phyloP scores from a whole-genome alignment of 2,797 vertebrate genomes.

The Silurus aristotelis region DNA sequence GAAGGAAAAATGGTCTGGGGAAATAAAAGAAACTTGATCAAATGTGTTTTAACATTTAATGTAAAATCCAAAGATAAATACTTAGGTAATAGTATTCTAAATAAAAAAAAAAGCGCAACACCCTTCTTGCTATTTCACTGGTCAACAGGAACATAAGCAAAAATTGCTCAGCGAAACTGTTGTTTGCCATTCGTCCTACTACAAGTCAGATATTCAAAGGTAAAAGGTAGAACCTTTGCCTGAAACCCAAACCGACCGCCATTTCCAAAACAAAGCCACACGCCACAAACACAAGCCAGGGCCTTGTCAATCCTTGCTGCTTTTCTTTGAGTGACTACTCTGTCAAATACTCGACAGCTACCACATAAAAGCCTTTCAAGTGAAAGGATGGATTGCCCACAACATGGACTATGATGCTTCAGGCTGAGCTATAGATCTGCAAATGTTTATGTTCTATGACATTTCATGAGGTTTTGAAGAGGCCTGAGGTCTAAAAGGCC shows the following conservation, averaged over 20 bases:
- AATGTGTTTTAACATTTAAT: neutral
- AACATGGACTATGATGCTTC: conserved; percentile 48
- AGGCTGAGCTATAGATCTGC: conserved; percentile 58
- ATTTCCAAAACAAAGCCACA: conserved; percentile 59
- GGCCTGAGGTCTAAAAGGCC: conserved; percentile 33
- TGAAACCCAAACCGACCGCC: neutral
- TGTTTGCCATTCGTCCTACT: neutral
- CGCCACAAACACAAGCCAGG: conserved; percentile 62
- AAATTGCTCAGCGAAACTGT: neutral
- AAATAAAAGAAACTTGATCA: neutral
- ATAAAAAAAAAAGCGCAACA: neutral
- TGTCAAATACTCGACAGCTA: conserved; percentile 54
- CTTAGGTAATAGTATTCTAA: neutral
- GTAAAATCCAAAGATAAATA: neutral
- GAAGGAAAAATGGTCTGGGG: neutral
- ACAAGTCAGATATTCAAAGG: neutral
- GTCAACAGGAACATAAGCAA: neutral
- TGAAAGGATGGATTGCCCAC: conserved; percentile 51
- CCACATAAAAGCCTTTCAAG: conserved; percentile 55
- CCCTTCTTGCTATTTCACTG: neutral
- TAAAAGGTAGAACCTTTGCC: conserved; percentile 46
- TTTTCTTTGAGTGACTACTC: conserved; percentile 57
- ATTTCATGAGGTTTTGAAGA: conserved; percentile 29
- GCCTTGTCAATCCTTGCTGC: conserved; percentile 65
- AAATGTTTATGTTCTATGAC: conserved; percentile 55